Evolutionary conservation across 2,797 vertebrate genomes (phyloP).

Genomic region (Gobionotothen gibberifrons): DNA sequence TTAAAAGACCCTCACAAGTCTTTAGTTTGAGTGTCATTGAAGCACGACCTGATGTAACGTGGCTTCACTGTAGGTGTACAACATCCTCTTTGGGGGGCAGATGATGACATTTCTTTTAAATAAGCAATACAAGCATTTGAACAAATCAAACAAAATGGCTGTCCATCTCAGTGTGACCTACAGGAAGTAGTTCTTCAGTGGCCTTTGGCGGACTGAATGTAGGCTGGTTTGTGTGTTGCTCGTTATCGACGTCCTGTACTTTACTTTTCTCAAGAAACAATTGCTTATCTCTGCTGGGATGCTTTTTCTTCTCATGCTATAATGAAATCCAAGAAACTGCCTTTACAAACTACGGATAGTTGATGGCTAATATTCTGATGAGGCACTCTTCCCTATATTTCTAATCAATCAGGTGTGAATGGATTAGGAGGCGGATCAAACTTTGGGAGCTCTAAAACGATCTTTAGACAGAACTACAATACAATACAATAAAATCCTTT

Average conservation of each 20-base stretch:
- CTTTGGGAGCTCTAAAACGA: constrained; percentile 57
- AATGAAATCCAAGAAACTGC: constrained; percentile 59
- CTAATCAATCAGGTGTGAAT: constrained; percentile 51
- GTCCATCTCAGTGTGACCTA: constrained; percentile 46
- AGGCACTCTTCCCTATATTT: constrained; percentile 50
- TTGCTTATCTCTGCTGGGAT: constrained; percentile 48
- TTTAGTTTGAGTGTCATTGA: neutral
- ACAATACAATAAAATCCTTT: constrained; percentile 51
- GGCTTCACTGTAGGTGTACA: constrained; percentile 1
- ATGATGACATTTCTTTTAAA: constrained; percentile 38
- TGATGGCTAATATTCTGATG: constrained; percentile 30
- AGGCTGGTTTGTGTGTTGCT: constrained; percentile 56
- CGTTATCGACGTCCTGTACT: constrained; percentile 38
- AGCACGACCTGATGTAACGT: neutral
- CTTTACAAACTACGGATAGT: constrained; percentile 52
- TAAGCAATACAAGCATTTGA: constrained; percentile 72
- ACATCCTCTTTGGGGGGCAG: neutral
- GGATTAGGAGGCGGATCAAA: constrained; percentile 61
- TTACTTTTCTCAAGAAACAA: constrained; percentile 29
- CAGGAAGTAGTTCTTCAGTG: constrained; percentile 53
- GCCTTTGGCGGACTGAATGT: constrained; percentile 72
- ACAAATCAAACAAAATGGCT: constrained; percentile 41
- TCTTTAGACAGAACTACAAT: constrained; percentile 74
- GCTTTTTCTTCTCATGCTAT: constrained; percentile 49
- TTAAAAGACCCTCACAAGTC: constrained; percentile 39